These are phyloP conservation scores for Athrips mouffetella DNA, from an alignment of 2,888 invertebrate species.

Conservation along the genomic window DNA sequence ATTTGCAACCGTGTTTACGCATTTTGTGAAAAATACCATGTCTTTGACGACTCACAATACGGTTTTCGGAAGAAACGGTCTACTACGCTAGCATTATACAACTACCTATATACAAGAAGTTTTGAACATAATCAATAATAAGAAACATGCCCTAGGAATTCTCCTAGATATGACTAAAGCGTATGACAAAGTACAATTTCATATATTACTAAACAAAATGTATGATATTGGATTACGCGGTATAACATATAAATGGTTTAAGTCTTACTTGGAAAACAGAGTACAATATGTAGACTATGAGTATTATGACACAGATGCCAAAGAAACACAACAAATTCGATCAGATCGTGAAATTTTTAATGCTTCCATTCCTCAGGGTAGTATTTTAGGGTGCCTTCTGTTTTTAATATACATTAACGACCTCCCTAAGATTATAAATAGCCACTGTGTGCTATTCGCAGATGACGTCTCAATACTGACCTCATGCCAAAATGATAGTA, in stretches of 20 bases:
- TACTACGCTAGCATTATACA: not conserved
- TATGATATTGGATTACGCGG: not conserved
- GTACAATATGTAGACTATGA: constrained; percentile 13
- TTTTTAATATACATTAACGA: too few species aligned
- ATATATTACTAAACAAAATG: not conserved
- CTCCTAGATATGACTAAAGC: not conserved
- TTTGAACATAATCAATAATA: not conserved
- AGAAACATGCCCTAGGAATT: not conserved
- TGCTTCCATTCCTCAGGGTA: constrained; percentile 12
- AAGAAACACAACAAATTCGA: constrained; percentile 4
- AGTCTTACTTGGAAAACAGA: not conserved
- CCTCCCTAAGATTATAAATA: too few species aligned
- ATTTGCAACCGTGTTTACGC: not conserved
- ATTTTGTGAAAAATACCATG: not conserved
- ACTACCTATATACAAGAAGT: not conserved
- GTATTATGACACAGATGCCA: constrained; percentile 4
- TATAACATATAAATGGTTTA: not conserved
- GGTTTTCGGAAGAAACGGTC: not conserved
- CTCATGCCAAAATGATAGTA: not conserved
- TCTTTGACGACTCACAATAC: not conserved
- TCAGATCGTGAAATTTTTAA: not conserved
- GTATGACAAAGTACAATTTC: not conserved
- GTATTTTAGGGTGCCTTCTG: too few species aligned
- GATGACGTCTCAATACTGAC: too few species aligned
- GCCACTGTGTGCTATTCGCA: too few species aligned